Conservation (phyloP, 2,888 invertebrate genomes). For the Chrysomela aeneicollis region DNA sequence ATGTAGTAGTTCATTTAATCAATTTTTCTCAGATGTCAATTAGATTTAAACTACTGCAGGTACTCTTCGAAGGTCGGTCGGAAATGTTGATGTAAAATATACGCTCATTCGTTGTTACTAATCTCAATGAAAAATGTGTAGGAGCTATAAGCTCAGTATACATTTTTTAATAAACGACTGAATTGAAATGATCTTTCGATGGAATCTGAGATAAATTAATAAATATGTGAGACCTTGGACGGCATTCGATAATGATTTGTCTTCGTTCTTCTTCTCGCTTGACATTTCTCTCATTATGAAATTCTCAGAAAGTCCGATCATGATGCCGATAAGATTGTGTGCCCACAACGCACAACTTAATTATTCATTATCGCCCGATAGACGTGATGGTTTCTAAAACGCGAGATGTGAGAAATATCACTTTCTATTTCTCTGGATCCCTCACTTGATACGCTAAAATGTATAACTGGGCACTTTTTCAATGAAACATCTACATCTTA, state of each 20-base stretch:
- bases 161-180: conserved; percentile 5
- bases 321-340: neutral
- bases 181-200: neutral
- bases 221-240: conserved; percentile 5
- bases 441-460: too few relatives aligned
- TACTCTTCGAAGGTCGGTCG: too few relatives aligned
- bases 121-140: neutral
- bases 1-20: too few relatives aligned
- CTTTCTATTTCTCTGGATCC: neutral
- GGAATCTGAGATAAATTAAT: conserved; percentile 1
- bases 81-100: too few relatives aligned
- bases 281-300: conserved; percentile 7
- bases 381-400: neutral
- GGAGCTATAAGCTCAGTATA: neutral
- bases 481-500: too few relatives aligned
- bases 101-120: neutral
- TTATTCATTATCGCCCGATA: neutral
- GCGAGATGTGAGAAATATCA: neutral
- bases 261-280: conserved; percentile 1
- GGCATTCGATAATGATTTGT: conserved; percentile 5
- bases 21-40: too few relatives aligned
- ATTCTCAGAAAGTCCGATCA: conserved; percentile 4
- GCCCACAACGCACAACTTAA: neutral
- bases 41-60: too few relatives aligned
- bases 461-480: too few relatives aligned